A percentile compares a stretch with the other conserved stretches of the same genome.
Evolutionary conservation across 2,888 invertebrate species (phyloP).

Genomic region (Athripsodes cinereus): DNA sequence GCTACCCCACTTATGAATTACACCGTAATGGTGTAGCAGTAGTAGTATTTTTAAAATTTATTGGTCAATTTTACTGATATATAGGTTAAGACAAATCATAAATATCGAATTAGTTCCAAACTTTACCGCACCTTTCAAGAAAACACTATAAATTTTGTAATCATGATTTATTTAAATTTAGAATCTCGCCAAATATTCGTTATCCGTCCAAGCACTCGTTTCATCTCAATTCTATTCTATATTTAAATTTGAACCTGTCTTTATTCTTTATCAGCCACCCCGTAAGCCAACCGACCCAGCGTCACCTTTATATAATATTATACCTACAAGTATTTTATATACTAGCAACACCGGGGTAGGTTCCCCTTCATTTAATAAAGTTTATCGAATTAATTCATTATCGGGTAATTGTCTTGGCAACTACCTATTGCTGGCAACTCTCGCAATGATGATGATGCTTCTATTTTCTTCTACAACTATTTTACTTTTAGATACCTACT

Average conservation of each 20-base stretch:
- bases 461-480: background rate
- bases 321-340: background rate
- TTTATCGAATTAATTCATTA: conserved; percentile 27
- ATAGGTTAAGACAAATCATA: too few relatives aligned
- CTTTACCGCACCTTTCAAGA: too few relatives aligned
- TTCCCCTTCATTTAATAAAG: conserved; percentile 25
- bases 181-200: too few relatives aligned
- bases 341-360: background rate
- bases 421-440: conserved; percentile 16
- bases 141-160: too few relatives aligned
- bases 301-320: conserved; percentile 6
- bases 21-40: too few relatives aligned
- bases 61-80: too few relatives aligned
- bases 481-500: background rate
- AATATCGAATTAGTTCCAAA: too few relatives aligned
- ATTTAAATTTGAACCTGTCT: conserved; percentile 5
- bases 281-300: conserved; percentile 13
- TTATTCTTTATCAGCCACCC: background rate
- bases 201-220: background rate
- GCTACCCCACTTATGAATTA: too few relatives aligned
- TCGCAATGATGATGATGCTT: conserved; percentile 10
- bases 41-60: too few relatives aligned
- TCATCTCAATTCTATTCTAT: too few relatives aligned
- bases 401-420: conserved; percentile 26
- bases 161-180: too few relatives aligned